Conservation (phyloP, 37 sponge, comb jelly and placozoan species). For the Chondrilla cf. caribensis region DNA sequence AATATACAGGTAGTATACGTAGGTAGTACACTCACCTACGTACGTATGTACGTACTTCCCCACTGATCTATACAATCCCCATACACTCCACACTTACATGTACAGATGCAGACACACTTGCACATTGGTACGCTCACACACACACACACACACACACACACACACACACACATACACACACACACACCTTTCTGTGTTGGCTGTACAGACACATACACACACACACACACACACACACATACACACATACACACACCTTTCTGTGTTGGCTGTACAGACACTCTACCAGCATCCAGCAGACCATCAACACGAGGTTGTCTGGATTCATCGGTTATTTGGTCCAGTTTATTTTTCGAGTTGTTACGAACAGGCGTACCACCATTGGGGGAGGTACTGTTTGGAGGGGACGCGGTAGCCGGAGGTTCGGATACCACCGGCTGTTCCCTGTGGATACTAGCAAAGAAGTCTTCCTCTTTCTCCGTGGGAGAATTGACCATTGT, state of each 20-base stretch:
- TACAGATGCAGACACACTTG: neutral
- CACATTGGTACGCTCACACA: neutral
- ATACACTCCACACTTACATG: too few species aligned
- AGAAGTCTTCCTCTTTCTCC: conserved; percentile 36
- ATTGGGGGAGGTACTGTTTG: neutral
- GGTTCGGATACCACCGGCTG: neutral
- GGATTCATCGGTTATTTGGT: neutral
- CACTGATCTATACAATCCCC: too few species aligned
- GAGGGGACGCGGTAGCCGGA: neutral
- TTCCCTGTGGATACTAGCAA: conserved; percentile 9
- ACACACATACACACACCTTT: conserved; percentile 1
- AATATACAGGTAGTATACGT: neutral
- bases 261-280: neutral
- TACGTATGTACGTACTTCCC: neutral
- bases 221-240: neutral
- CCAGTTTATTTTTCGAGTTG: neutral
- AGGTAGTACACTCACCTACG: too few species aligned
- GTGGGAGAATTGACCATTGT: conserved; percentile 21
- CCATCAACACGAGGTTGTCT: conserved; percentile 66
- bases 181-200: too few species aligned
- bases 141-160: too few species aligned
- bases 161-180: neutral
- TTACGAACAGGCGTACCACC: neutral
- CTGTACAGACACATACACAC: too few species aligned
- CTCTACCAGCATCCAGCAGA: neutral